A percentile compares a stretch with the other conserved stretches of the same genome.
Evolutionary conservation across 2,113 vertebrate genomes (phyloP).

Genomic region (Mustelus asterias): DNA sequence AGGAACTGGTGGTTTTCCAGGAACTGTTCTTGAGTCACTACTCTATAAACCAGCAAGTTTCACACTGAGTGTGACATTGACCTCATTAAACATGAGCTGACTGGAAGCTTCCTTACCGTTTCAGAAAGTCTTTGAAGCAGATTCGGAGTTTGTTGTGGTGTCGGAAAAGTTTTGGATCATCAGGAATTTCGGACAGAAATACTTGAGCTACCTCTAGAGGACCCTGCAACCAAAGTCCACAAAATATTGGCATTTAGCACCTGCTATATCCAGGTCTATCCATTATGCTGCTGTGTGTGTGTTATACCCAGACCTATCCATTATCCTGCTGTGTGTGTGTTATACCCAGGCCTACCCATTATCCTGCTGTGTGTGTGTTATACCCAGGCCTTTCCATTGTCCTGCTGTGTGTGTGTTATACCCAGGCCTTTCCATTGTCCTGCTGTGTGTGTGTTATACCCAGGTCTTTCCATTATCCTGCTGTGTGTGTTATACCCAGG

Average conservation of each 20-base stretch:
- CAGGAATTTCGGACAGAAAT: slow-evolving; percentile 38
- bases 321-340: not conserved
- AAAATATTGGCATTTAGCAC: not conserved
- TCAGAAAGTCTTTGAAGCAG: slow-evolving; percentile 39
- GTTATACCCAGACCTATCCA: not conserved
- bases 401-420: too few species aligned
- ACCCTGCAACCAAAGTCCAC: slow-evolving; percentile 24
- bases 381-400: too few species aligned
- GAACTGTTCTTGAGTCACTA: not conserved
- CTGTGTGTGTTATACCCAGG: not conserved
- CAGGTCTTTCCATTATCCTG: not conserved
- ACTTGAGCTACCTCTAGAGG: slow-evolving; percentile 38
- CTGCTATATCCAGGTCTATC: not conserved
- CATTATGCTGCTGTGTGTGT: not conserved
- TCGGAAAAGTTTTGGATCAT: slow-evolving; percentile 37
- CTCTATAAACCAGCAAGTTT: not conserved
- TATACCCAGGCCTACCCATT: too few species aligned
- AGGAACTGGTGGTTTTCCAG: not conserved
- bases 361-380: too few species aligned
- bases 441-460: too few species aligned
- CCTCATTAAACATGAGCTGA: not conserved
- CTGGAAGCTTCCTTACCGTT: slow-evolving; percentile 5
- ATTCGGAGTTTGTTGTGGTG: slow-evolving; percentile 39
- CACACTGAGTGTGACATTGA: not conserved
- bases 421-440: too few species aligned